Evolutionary conservation across 53 echinoderm and acorn worm species (phyloP), one percentile per base, ranked within the genome.

Genomic region (Apostichopus leukothele): DNA sequence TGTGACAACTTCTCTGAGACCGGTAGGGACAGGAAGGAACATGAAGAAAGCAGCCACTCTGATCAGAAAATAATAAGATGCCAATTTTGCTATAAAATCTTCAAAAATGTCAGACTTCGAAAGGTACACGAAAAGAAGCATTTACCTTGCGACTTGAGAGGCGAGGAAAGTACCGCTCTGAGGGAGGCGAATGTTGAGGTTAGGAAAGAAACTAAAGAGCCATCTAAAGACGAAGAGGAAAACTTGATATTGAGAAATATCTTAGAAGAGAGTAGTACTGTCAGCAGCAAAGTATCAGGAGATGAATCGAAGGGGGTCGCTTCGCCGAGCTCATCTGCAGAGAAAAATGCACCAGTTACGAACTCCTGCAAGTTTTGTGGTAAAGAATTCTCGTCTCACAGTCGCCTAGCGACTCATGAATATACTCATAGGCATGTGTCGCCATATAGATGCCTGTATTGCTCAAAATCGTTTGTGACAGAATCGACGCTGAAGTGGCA

Each of bases 111-210:
- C 18, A 21, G 20, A 51, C 55, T 55, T 54, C 23, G 26, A 1
- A 81, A 57, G 59, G n/a, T 9, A 55, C 81, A 81, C 55, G 81
- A 81, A 81, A 22, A 81, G 52, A 81, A 81, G 53, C 81, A 81
- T 55, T 18, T 18, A 71, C n/a, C 18, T 71, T 71, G 71, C 18
- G 4, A 57, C 57, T 57, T 57, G 8, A 57, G 57, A 57, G 57
- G 10, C 1, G 7, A 57, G 8, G 10, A 57, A 57, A 9, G 8
- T 57, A 57, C 6, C 9, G 10, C 10, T 57, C 10, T 9, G 7
- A 57, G 57, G 7, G 57, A 57, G 57, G 10, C 8, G 10, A 7
- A 19, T 6, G 19, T 68, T 19, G 20, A 12, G 16, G 18, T 71
- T 1, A 16, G 16, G 16, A 63, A 63, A 16, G 71, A 0, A 19